Evolutionary conservation across 2,888 invertebrate species (phyloP).

Genomic region (Rhodophaea formosa): DNA sequence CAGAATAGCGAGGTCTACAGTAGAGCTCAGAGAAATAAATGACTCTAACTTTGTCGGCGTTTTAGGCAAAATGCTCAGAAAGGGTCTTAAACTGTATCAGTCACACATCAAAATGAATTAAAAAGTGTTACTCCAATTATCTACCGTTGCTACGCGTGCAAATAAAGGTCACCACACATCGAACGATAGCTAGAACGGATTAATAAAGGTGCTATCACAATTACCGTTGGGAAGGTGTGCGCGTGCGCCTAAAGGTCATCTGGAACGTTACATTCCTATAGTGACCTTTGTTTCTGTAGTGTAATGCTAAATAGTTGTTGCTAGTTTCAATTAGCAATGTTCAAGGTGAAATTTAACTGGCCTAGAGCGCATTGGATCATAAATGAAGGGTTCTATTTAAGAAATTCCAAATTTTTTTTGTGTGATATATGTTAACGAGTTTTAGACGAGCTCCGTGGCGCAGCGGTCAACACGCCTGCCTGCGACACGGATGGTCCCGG

Average conservation of each 20-base stretch:
- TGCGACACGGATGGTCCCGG: too few species aligned
- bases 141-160: neutral
- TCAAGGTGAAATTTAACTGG: neutral
- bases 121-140: neutral
- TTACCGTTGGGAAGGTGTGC: conserved; percentile 14
- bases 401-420: too few species aligned
- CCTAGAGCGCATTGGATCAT: neutral
- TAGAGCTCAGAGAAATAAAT: too few species aligned
- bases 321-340: neutral
- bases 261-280: conserved; percentile 16
- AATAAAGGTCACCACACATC: conserved; percentile 4
- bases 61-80: too few species aligned
- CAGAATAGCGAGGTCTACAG: too few species aligned
- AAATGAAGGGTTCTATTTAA: too few species aligned
- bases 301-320: neutral
- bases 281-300: conserved; percentile 18
- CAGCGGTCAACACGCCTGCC: too few species aligned
- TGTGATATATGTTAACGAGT: too few species aligned
- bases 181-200: neutral
- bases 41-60: too few species aligned
- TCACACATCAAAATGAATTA: neutral
- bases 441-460: too few species aligned
- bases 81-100: neutral
- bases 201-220: conserved; percentile 10
- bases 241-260: conserved; percentile 19